Base-by-base conservation (phyloP, 2,797 vertebrate species). In the Myiothlypis chrysogaster region DNA sequence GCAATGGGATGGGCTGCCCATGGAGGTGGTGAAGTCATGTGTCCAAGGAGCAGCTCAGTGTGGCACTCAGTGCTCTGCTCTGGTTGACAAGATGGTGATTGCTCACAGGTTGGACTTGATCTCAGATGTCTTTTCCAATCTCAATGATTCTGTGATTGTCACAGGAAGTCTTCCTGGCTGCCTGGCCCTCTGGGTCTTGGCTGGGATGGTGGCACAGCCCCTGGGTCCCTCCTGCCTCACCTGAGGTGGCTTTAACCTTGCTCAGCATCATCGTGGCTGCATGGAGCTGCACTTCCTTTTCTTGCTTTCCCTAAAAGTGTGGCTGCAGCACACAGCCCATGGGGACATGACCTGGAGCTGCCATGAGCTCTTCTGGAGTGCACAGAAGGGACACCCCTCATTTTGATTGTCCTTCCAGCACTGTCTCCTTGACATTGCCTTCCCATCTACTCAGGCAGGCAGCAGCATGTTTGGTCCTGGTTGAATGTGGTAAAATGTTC, bases 41-140 rank as follows among this genome's bases (percentile, higher is more conserved):
- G 8, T 53, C 35, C 16, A 41, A 6, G 59, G 28, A 47, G 1
- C 4, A 11, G 7, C 11, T 37, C 14, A 9, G 37, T 0, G 0
- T 35, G 57, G 34, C 71, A 47, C 23, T 23, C 15, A 53, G 22
- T 41, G 44, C 61, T 32, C 43, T 28, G 63, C 27, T 39, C 22
- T 53, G 12, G 12, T 35, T 34, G 21, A 20, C 25, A 10, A 4
- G 39, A 22, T 47, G 46, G 25, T 17, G 39, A 12, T 3, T 10
- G 7, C 3, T 56, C 27, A 77, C 12, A 24, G 39, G 19, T 3
- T 41, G 8, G 41, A 53, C 30, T 43, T 10, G 19, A 28, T 35
- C 34, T 35, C 59, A n/a, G 59, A 21, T 19, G 25, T 59, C 52
- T 59, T 78, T 53, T 53, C 46, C 46, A 71, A 2, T 7, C 39